A percentile compares a stretch with the other conserved stretches of the same genome.
Evolutionary conservation across 53 echinoderm and acorn worm genomes (phyloP).

Genomic region (Crossaster papposus): DNA sequence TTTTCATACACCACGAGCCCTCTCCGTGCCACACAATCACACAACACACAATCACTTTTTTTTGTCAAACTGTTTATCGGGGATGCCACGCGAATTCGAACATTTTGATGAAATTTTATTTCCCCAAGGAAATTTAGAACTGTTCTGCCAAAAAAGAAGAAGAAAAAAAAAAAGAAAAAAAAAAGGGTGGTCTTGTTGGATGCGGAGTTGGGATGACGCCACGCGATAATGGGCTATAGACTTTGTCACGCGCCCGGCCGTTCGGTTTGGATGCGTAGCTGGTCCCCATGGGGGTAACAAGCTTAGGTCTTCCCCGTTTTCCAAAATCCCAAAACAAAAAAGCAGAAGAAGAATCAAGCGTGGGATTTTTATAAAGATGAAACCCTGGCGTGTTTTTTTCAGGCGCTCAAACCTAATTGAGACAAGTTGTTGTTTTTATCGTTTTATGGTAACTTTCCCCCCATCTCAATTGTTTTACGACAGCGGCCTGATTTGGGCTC

Average conservation of each 20-base stretch:
- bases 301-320: background rate
- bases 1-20: conserved; percentile 19
- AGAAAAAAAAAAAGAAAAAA: background rate
- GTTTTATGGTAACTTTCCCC: conserved; percentile 49
- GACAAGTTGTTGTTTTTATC: conserved; percentile 45
- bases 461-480: background rate
- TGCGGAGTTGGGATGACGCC: conserved; percentile 15
- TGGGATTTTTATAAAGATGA: conserved; percentile 46
- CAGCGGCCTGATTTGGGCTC: conserved; percentile 27
- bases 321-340: conserved; percentile 5
- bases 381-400: background rate
- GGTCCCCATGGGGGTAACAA: conserved; percentile 14
- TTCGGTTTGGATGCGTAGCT: background rate
- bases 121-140: conserved; percentile 63
- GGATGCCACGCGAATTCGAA: conserved; percentile 53
- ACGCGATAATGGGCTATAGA: conserved; percentile 39
- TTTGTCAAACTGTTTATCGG: conserved; percentile 63
- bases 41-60: conserved; percentile 41
- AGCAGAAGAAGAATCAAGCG: conserved; percentile 32
- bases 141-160: background rate
- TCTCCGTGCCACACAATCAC: background rate
- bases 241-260: conserved; percentile 43
- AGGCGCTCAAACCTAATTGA: conserved; percentile 47
- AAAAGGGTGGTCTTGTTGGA: conserved; percentile 35
- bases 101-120: conserved; percentile 62